Base-by-base conservation (phyloP, 1,140 invertebrate species). In the Eufriesea mexicana region DNA sequence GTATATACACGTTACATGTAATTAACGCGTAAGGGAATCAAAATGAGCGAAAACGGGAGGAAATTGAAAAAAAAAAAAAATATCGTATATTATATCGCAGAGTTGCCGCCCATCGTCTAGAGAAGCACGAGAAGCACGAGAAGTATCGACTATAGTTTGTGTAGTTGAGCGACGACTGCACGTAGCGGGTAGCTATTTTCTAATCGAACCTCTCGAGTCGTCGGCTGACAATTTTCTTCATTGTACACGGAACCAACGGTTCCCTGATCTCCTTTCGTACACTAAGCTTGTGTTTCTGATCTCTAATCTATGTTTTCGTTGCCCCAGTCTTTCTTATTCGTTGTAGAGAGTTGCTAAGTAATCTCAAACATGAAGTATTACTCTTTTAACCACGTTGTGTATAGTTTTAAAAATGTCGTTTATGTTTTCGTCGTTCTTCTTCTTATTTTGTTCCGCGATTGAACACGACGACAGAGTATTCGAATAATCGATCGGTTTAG, bases 301-400 rank as follows among this genome's bases (percentile, higher is more conserved):
- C 49, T 45, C 62, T 66, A 8, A 14, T 67, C 28, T 12, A 16
- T 10, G 16, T 45, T 45, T 67, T 45, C 42, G 20, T 67, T 45
- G 18, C 28, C n/a, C 14, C 45, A 25, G 42, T 47, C 35, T 25
- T 23, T 67, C 16, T 16, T 49, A 12, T 49, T 66, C 23, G 51
- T 54, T 14, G 35, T 10, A 78, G 28, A 28, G 64, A 55, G 67
- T 59, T 23, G 4, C 10, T 42, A 47, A 47, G 12, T 51, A 66
- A 51, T 78, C 23, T 68, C 35, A 49, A 75, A 20, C n/a, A 12
- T 35, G 28, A 75, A 75, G 57, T 75, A 75, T 75, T 75, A 75
- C 20, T 23, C 51, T 7, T 16, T 59, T 42, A 18, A 64, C 20
- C 64, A 45, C 20, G 49, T 47, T 47, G 25, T 16, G 10, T 16